phyloP scores from a whole-genome alignment of 2,797 vertebrate species.

The Pelodytes ibericus region DNA sequence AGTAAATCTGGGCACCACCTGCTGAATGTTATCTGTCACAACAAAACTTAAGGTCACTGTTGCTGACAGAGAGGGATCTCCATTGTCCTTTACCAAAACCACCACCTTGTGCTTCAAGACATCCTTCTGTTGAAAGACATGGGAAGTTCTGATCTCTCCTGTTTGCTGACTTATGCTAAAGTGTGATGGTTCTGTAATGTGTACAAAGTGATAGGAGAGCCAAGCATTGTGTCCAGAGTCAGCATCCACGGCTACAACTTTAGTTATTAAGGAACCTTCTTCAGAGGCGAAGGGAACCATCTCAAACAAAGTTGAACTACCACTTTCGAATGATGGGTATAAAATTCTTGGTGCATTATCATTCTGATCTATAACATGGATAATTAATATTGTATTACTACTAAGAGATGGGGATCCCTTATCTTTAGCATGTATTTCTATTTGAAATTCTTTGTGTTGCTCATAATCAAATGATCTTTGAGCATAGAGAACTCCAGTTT shows the following conservation, averaged over 20 bases:
- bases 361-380: constrained; percentile 49
- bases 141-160: constrained; percentile 59
- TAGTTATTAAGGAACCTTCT: constrained; percentile 40
- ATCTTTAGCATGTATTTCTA: constrained; percentile 40
- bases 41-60: constrained; percentile 56
- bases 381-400: constrained; percentile 34
- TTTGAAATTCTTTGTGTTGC: constrained; percentile 27
- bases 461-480: constrained; percentile 59
- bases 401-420: constrained; percentile 37
- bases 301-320: constrained; percentile 20
- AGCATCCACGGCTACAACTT: constrained; percentile 62
- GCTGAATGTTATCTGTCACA: constrained; percentile 60
- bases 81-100: constrained; percentile 62
- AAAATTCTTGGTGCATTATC: constrained; percentile 51
- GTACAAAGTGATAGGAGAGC: constrained; percentile 56
- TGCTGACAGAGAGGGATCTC: constrained; percentile 57
- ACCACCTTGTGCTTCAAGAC: constrained; percentile 44
- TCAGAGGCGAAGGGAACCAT: constrained; percentile 35
- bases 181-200: constrained; percentile 45
- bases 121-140: constrained; percentile 61
- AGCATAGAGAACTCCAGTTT: constrained; percentile 67
- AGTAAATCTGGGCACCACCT: constrained; percentile 56
- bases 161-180: constrained; percentile 59
- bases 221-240: constrained; percentile 64
- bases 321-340: constrained; percentile 30